Evolutionary conservation across 2,888 invertebrate species (phyloP), one percentile per base, ranked within the genome.

Genomic region (Drosophila austrosaltans): DNA sequence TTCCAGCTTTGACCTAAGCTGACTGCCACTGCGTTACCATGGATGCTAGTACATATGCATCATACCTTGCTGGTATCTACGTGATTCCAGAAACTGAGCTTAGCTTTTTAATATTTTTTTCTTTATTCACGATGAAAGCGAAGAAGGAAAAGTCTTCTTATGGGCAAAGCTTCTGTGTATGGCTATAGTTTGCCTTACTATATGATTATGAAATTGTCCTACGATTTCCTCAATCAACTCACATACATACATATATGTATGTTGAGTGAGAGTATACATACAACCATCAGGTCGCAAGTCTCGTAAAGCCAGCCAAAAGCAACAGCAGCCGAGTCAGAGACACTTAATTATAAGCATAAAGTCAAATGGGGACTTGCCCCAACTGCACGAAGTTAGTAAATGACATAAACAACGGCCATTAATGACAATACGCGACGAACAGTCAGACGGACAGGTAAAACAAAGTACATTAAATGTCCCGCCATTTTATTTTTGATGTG

Each of bases 341-440:
- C 75, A 81, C 82, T 83, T 88, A 84, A 87, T 88, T 87, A 85
- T 87, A 74, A 76, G 71, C 82, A 81, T 63, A 76, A 78, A 83
- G 76, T 66, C 75, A 56, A 60, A 64, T 54, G 42, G 72, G 73
- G 66, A 36, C 22, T 53, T 56, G 44, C 28, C n/a, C 25, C 48
- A 36, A 22, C 74, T 32, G 48, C 30, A 16, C 8, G 59, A 28
- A 4, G 12, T 10, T 3, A 25, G 12, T 22, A 16, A 48, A 60
- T 54, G 42, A 66, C 66, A 76, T 66, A 70, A 71, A 75, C 66
- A 75, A 76, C 59, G 70, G 66, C 64, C 58, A 72, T 72, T 68
- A 76, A 69, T 42, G 54, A 12, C 53, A 44, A 22, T 40, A 20
- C 25, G 53, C 20, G 61, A 62, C 57, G 48, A 36, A 62, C 30